These are phyloP conservation scores for Rhogogaster chlorosoma DNA, from an alignment of 2,888 invertebrate species.

Conservation along the genomic window DNA sequence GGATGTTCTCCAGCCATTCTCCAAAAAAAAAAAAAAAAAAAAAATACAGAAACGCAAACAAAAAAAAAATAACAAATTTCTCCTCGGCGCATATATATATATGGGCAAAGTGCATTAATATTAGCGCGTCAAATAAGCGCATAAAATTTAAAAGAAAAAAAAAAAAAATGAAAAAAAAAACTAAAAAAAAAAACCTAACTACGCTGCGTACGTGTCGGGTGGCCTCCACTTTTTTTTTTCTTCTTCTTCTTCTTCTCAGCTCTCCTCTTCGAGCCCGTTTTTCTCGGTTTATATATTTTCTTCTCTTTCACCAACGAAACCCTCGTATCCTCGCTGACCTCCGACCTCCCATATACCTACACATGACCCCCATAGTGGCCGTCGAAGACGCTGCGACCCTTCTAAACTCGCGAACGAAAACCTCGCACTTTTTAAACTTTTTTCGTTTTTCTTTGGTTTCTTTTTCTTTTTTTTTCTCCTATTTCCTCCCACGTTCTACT, in stretches of 20 bases:
- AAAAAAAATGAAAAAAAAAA: not conserved
- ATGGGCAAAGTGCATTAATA: slow-evolving; percentile 50
- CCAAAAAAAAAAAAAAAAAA: not conserved
- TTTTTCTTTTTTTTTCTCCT: not conserved
- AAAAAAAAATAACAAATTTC: not conserved
- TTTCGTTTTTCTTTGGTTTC: not conserved
- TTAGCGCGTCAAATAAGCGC: slow-evolving; percentile 25
- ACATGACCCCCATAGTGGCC: not conserved
- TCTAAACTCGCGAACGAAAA: not conserved
- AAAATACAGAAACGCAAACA: not conserved
- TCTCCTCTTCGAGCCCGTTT: slow-evolving; percentile 28
- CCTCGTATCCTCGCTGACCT: slow-evolving; percentile 6
- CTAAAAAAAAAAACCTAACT: slow-evolving; percentile 49
- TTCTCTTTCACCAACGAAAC: slow-evolving; percentile 4
- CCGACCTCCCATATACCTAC: not conserved
- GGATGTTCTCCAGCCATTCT: not conserved
- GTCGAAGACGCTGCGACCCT: not conserved
- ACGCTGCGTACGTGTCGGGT: slow-evolving; percentile 51
- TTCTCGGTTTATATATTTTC: slow-evolving; percentile 42
- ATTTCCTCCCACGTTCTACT: not conserved
- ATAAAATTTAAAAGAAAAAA: not conserved
- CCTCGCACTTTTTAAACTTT: not conserved
- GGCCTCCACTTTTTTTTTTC: slow-evolving; percentile 51
- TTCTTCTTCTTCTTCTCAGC: not conserved
- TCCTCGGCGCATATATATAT: slow-evolving; percentile 24